phyloP scores from a whole-genome alignment of 2,888 invertebrate genomes.

The Xestia ashworthii region DNA sequence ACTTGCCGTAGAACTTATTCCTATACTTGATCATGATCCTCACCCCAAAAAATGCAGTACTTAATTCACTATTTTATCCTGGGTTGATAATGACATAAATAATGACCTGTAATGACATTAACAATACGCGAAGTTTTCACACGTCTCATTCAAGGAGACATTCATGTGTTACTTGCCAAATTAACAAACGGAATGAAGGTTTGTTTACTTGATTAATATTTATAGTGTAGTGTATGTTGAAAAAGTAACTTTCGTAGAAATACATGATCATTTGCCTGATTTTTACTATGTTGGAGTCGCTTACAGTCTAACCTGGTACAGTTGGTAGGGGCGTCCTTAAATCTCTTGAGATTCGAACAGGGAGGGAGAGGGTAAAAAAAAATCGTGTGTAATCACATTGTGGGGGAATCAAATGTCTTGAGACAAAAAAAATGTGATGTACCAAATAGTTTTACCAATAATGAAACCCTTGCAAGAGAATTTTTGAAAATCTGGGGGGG shows the following conservation, averaged over 20 bases:
- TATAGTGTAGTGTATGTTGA: background rate
- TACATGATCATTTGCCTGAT: background rate
- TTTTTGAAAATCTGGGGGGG: too few relatives aligned
- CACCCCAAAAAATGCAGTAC: background rate
- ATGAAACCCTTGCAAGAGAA: too few relatives aligned
- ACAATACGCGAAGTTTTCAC: slow-evolving; percentile 22
- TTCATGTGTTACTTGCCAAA: slow-evolving; percentile 47
- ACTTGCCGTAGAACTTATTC: background rate
- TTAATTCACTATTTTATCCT: too few relatives aligned
- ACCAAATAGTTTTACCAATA: too few relatives aligned
- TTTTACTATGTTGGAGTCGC: background rate
- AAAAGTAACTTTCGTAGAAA: slow-evolving; percentile 4
- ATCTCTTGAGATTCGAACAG: too few relatives aligned
- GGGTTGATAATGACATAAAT: background rate
- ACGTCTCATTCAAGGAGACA: slow-evolving; percentile 25
- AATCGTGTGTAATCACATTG: too few relatives aligned
- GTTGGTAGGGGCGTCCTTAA: background rate
- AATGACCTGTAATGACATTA: slow-evolving; percentile 1
- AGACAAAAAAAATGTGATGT: too few relatives aligned
- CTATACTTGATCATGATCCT: background rate
- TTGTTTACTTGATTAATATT: slow-evolving; percentile 34
- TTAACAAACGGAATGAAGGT: slow-evolving; percentile 42
- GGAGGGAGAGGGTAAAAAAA: too few relatives aligned
- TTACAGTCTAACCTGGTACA: background rate
- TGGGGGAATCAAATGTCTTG: too few relatives aligned